phyloP scores from a whole-genome alignment of 2,113 vertebrate species.

The Monopterus albus region DNA sequence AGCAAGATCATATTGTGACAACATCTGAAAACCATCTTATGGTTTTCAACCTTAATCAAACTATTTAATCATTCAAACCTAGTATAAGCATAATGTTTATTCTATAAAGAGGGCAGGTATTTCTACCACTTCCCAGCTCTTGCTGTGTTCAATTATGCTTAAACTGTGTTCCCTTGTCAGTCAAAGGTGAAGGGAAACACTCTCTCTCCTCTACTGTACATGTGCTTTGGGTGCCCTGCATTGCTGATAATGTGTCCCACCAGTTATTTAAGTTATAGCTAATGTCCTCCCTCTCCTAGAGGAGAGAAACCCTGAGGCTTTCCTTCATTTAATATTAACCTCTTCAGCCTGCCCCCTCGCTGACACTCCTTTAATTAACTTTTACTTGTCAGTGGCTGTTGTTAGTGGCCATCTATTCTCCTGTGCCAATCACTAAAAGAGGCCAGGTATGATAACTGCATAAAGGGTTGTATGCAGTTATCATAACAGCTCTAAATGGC shows the following conservation, averaged over 20 bases:
- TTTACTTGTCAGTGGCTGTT: constrained; percentile 68
- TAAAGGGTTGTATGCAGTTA: constrained; percentile 36
- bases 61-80: constrained; percentile 4
- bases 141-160: too few species aligned
- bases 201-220: background rate
- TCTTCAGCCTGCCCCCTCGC: constrained; percentile 60
- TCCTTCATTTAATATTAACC: constrained; percentile 76
- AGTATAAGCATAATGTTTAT: background rate
- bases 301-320: constrained; percentile 67
- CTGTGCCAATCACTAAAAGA: constrained; percentile 35
- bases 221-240: constrained; percentile 20
- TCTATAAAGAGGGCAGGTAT: constrained; percentile 4
- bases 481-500: constrained; percentile 52
- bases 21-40: too few species aligned
- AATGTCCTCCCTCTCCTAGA: constrained; percentile 56
- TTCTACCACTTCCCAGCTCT: too few species aligned
- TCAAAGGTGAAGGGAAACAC: constrained; percentile 40
- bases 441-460: constrained; percentile 14
- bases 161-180: too few species aligned
- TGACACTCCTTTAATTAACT: constrained; percentile 77
- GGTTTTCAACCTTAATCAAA: too few species aligned
- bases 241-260: constrained; percentile 18
- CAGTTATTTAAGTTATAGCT: constrained; percentile 74
- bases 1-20: too few species aligned
- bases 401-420: constrained; percentile 48